phyloP scores from a whole-genome alignment of 2,888 invertebrate species.

The Ametastegia equiseti region DNA sequence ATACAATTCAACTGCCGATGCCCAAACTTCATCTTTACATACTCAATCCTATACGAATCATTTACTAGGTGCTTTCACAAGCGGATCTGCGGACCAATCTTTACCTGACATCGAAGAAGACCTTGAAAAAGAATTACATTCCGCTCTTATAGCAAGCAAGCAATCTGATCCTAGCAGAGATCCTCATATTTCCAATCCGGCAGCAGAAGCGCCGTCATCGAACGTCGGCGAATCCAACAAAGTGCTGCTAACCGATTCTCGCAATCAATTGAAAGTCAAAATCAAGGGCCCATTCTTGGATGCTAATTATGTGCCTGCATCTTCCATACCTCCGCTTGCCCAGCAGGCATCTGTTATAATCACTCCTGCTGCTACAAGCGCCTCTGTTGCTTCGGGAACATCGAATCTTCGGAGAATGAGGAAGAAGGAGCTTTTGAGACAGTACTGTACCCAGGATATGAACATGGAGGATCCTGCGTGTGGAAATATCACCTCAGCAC shows the following conservation, averaged over 20 bases:
- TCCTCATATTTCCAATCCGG: conserved; percentile 58
- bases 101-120: conserved; percentile 88
- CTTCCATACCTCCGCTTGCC: conserved; percentile 79
- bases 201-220: conserved; percentile 70
- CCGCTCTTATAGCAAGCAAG: conserved; percentile 80
- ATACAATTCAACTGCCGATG: conserved; percentile 83
- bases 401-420: conserved; percentile 91
- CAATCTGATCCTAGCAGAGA: conserved; percentile 60
- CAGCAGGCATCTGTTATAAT: conserved; percentile 75
- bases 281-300: conserved; percentile 93
- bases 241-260: conserved; percentile 87
- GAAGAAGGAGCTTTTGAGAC: conserved; percentile 91
- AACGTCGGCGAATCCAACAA: conserved; percentile 79
- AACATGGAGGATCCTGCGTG: conserved; percentile 88
- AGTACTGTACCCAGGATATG: conserved; percentile 89
- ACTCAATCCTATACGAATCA: conserved; percentile 82
- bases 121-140: conserved; percentile 86
- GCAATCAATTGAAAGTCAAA: conserved; percentile 93
- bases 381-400: conserved; percentile 80
- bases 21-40: conserved; percentile 78
- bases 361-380: conserved; percentile 75
- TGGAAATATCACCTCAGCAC: conserved; percentile 78
- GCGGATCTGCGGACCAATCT: conserved; percentile 84
- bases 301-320: conserved; percentile 82
- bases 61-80: conserved; percentile 82